These are phyloP conservation scores for Peromyscus melanophrys DNA, from an alignment of 2,797 vertebrate species.

Conservation along the genomic window DNA sequence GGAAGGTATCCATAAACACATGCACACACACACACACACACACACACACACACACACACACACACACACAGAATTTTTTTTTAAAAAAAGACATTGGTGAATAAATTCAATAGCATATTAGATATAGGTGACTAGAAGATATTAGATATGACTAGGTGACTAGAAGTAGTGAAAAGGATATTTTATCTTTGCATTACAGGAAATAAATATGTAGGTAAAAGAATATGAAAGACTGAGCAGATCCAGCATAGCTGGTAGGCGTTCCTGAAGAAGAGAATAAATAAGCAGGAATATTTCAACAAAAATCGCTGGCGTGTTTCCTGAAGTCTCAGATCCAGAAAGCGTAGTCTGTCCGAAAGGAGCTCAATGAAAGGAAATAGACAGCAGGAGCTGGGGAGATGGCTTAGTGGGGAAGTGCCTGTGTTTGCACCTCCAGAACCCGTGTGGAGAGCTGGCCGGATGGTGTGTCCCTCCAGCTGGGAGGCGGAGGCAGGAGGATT, in stretches of 20 bases:
- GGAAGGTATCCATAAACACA: background rate
- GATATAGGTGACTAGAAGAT: background rate
- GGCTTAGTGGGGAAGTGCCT: background rate
- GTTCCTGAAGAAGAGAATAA: background rate
- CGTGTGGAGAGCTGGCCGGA: no score
- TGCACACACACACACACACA: no score
- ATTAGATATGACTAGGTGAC: no score
- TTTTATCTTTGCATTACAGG: background rate
- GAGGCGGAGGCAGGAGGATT: no score
- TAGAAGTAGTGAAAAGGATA: constrained; percentile 5
- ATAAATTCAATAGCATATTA: constrained; percentile 1
- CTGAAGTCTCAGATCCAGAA: background rate
- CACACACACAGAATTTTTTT: background rate
- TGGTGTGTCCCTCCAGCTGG: no score
- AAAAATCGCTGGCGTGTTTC: background rate
- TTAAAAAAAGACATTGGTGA: background rate
- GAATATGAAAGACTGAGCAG: no score
- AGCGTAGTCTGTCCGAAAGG: background rate
- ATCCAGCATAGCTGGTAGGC: background rate
- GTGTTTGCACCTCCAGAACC: no score
- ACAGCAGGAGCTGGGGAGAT: background rate
- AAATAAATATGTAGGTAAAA: background rate
- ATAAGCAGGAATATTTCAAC: background rate
- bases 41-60: background rate
- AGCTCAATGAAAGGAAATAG: background rate